Evolutionary conservation across 2,797 vertebrate genomes (phyloP).

Genomic region (Cynopterus sphinx): DNA sequence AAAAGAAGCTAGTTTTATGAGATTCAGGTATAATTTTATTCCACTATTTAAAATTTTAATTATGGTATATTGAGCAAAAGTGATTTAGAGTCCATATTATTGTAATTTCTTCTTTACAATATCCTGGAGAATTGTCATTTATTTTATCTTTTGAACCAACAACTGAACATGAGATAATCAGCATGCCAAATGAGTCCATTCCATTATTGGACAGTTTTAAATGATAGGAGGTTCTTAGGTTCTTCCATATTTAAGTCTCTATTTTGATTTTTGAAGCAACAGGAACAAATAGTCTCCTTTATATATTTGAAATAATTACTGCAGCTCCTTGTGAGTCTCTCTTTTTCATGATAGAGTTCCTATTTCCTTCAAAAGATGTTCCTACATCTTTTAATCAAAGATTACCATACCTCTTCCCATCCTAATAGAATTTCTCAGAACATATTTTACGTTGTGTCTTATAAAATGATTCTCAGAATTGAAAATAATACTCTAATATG

Average conservation of each 20-base stretch:
- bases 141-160: background rate
- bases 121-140: background rate
- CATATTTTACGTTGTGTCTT: background rate
- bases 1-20: constrained; percentile 8
- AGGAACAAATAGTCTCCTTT: background rate
- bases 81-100: background rate
- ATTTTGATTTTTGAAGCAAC: background rate
- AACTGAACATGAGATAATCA: background rate
- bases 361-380: background rate
- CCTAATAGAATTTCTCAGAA: background rate
- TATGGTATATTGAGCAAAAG: background rate
- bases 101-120: constrained; percentile 10
- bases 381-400: background rate
- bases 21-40: constrained; percentile 31
- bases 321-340: background rate
- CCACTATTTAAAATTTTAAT: constrained; percentile 5
- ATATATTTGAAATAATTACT: background rate
- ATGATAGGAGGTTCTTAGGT: background rate
- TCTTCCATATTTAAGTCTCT: background rate
- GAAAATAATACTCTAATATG: background rate
- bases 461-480: background rate
- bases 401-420: background rate
- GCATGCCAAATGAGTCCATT: background rate
- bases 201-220: background rate
- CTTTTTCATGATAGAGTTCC: background rate